Evolutionary conservation across 2,797 vertebrate genomes (phyloP).

Genomic region (Acestrorhynchus altus): DNA sequence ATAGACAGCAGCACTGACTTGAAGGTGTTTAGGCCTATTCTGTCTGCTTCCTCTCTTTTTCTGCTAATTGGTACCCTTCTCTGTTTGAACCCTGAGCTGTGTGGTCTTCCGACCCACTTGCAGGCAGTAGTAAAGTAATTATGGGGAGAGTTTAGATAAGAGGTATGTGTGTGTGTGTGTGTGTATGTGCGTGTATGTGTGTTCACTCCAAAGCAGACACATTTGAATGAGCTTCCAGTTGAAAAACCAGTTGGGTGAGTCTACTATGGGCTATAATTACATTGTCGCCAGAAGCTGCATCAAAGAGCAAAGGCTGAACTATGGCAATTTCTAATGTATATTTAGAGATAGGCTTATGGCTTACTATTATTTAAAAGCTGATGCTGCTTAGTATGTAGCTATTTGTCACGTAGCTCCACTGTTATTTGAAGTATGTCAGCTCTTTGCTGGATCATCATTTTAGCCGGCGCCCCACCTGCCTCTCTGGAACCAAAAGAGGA

Average conservation of each 20-base stretch:
- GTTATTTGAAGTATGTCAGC: background rate
- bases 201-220: background rate
- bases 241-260: conserved; percentile 35
- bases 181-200: background rate
- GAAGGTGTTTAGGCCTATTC: background rate
- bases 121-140: conserved; percentile 29
- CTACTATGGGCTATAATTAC: conserved; percentile 8
- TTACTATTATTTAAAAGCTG: background rate
- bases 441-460: conserved; percentile 2
- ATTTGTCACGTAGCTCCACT: background rate
- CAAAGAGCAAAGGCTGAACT: background rate
- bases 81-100: conserved; percentile 1
- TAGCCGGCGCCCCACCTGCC: background rate
- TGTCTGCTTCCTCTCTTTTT: conserved; percentile 12
- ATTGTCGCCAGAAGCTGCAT: conserved; percentile 5
- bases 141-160: conserved; percentile 31
- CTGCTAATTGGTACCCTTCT: background rate
- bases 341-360: background rate
- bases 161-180: background rate
- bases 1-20: background rate
- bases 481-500: background rate
- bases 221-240: conserved; percentile 40
- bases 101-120: background rate
- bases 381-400: background rate
- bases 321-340: background rate